Evolutionary conservation across 2,888 invertebrate genomes (phyloP).

Genomic region (Eugnorisma glareosa): DNA sequence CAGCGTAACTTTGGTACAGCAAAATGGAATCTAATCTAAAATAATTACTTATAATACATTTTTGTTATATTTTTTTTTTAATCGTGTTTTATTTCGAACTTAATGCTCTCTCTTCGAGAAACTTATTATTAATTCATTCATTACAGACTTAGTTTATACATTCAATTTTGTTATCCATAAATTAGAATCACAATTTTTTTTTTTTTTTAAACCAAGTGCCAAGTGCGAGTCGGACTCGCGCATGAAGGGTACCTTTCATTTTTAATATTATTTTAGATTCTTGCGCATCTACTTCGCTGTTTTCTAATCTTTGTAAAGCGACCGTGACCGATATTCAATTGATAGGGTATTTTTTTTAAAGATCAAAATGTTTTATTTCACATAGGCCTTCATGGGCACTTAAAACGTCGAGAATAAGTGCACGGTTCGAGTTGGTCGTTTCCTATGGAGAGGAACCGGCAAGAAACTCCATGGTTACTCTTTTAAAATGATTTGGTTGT

Average conservation of each 20-base stretch:
- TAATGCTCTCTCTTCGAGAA: neutral
- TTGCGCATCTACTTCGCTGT: neutral
- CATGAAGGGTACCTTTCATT: too few species aligned
- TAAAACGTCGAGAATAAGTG: too few species aligned
- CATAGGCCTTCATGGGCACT: too few species aligned
- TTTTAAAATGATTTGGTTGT: too few species aligned
- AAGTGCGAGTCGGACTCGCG: too few species aligned
- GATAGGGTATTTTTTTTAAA: neutral
- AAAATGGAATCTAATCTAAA: constrained; percentile 33
- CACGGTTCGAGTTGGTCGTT: too few species aligned
- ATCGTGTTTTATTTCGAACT: neutral
- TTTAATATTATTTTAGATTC: too few species aligned
- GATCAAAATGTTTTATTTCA: too few species aligned
- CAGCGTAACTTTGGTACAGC: constrained; percentile 14
- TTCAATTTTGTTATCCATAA: neutral
- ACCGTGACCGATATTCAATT: neutral
- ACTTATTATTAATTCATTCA: neutral
- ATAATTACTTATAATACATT: constrained; percentile 17
- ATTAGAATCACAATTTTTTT: too few species aligned
- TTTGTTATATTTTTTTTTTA: constrained; percentile 31
- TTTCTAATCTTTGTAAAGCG: neutral
- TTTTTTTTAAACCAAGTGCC: too few species aligned
- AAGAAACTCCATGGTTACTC: too few species aligned
- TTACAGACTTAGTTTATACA: neutral
- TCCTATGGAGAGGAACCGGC: too few species aligned